Percentiles rank a stretch among this genome's conserved stretches.
These are phyloP conservation scores for Cheilosia variabilis DNA, from an alignment of 2,888 invertebrate genomes.

Conservation along the genomic window DNA sequence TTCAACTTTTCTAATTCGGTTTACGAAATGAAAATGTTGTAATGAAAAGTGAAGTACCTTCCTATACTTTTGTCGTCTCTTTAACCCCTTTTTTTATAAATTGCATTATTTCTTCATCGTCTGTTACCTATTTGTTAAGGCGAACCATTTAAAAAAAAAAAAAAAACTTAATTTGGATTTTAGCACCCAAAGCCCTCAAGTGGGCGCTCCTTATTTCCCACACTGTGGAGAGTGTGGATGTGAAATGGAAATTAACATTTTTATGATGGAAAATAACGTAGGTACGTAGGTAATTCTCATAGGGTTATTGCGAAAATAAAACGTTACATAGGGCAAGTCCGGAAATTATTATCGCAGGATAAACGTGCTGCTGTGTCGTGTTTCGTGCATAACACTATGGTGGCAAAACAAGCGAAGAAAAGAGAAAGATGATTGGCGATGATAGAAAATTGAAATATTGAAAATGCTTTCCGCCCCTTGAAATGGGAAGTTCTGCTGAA, in stretches of 20 bases:
- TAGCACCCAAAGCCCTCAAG: conserved; percentile 11
- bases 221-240: conserved; percentile 13
- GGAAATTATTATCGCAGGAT: conserved; percentile 67
- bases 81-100: conserved; percentile 55
- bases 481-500: conserved; percentile 13
- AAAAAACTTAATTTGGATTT: conserved; percentile 56
- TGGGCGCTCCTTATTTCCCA: conserved; percentile 18
- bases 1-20: conserved; percentile 4
- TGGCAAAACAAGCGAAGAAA: background rate
- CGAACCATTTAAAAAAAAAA: conserved; percentile 8
- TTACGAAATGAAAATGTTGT: conserved; percentile 28
- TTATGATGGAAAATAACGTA: conserved; percentile 79
- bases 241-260: conserved; percentile 80
- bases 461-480: conserved; percentile 42
- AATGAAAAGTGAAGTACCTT: conserved; percentile 51
- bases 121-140: conserved; percentile 41
- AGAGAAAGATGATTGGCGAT: conserved; percentile 49
- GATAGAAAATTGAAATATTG: conserved; percentile 71
- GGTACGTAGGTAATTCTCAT: conserved; percentile 57
- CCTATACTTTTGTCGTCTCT: conserved; percentile 45
- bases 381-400: background rate
- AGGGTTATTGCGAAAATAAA: conserved; percentile 63
- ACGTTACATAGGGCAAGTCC: conserved; percentile 55
- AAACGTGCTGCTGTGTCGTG: conserved; percentile 39
- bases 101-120: conserved; percentile 58